Conservation (phyloP, 2,797 vertebrate genomes). For the Ctenosaura bakeri region DNA sequence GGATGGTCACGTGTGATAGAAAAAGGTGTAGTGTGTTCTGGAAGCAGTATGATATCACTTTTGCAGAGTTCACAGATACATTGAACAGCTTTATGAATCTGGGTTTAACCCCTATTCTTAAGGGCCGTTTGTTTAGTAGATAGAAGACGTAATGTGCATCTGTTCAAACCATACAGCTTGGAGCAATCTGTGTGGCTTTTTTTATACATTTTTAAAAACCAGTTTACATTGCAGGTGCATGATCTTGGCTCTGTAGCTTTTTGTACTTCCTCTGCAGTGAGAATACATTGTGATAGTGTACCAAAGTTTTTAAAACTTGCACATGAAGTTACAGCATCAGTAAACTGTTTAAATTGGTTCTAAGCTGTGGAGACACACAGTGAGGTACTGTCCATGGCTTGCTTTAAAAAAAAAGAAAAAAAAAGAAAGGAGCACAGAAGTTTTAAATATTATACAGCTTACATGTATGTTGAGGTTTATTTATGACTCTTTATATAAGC, state of each 20-base stretch:
- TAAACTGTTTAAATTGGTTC: too few species aligned
- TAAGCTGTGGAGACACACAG: too few species aligned
- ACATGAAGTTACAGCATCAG: too few species aligned
- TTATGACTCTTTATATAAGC: background rate
- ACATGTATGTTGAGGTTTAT: background rate
- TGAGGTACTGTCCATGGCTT: background rate
- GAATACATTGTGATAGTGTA: too few species aligned
- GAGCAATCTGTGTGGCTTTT: too few species aligned
- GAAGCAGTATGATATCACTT: background rate
- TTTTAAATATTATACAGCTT: background rate
- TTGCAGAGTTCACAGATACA: constrained; percentile 4
- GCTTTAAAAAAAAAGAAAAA: too few species aligned
- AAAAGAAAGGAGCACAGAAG: background rate
- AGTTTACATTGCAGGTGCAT: too few species aligned
- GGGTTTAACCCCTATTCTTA: background rate
- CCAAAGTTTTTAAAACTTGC: too few species aligned
- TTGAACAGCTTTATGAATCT: background rate
- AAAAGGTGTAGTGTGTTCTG: background rate
- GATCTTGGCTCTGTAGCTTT: too few species aligned
- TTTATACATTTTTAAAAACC: too few species aligned
- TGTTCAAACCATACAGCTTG: background rate
- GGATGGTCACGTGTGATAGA: background rate
- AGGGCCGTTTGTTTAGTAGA: background rate
- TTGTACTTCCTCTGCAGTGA: too few species aligned
- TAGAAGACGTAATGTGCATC: background rate